A percentile compares a stretch with the other conserved stretches of the same genome.
Conservation (phyloP, 2,797 vertebrate genomes). For the Lophotriccus pileatus region DNA sequence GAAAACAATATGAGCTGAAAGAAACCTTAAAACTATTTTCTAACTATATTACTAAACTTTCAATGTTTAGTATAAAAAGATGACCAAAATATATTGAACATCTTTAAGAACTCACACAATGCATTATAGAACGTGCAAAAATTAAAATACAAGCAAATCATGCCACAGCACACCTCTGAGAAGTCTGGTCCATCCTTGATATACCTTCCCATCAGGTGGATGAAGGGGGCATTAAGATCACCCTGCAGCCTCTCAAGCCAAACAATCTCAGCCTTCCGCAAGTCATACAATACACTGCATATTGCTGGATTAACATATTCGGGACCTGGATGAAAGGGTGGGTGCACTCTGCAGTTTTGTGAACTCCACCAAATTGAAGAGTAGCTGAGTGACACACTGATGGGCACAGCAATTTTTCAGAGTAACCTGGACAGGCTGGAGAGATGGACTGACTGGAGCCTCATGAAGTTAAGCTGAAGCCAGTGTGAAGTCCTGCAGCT, state of each 20-base stretch:
- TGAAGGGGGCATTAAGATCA: background rate
- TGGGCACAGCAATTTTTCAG: background rate
- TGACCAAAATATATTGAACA: background rate
- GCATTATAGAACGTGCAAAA: background rate
- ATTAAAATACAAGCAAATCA: background rate
- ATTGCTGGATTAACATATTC: background rate
- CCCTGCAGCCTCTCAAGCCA: background rate
- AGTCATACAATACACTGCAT: background rate
- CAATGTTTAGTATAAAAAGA: background rate
- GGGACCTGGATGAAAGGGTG: background rate
- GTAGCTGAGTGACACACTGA: background rate
- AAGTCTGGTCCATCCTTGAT: background rate
- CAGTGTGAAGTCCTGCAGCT: background rate
- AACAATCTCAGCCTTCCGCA: background rate
- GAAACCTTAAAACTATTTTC: background rate
- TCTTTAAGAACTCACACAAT: background rate
- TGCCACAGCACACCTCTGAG: background rate
- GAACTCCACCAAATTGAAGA: background rate
- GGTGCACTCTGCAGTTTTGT: background rate
- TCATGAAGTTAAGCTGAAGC: background rate
- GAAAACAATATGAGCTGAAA: background rate
- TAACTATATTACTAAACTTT: background rate
- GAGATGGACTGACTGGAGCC: background rate
- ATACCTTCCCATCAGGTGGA: background rate
- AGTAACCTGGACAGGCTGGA: background rate